Percentiles rank a stretch among this genome's conserved stretches.
Evolutionary conservation across 1,140 invertebrate species (phyloP).

Genomic region (Drosophila orena): DNA sequence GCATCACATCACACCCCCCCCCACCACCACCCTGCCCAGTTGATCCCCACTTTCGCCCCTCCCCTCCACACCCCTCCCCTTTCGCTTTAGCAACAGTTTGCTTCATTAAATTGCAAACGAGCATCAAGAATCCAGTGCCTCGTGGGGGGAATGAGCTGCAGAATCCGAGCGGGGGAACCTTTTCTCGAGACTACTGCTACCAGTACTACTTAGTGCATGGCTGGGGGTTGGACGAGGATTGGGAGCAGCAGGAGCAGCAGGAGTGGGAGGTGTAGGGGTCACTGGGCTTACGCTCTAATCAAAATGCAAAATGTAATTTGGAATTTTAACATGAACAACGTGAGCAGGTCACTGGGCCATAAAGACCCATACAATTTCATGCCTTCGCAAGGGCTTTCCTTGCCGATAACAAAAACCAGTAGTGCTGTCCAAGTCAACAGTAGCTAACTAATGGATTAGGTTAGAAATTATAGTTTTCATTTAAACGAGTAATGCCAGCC

Average conservation of each 20-base stretch:
- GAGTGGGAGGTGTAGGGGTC: not conserved
- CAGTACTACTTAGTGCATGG: not conserved
- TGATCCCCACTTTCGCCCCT: not conserved
- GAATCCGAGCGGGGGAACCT: not conserved
- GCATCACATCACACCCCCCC: not conserved
- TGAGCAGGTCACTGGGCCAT: constrained; percentile 51
- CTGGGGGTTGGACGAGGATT: not conserved
- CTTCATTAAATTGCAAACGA: constrained; percentile 62
- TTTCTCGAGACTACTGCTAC: not conserved
- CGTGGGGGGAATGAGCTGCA: constrained; percentile 2
- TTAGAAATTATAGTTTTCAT: not conserved
- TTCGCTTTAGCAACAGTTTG: constrained; percentile 50
- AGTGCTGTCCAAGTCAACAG: not conserved
- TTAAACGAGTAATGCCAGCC: not conserved
- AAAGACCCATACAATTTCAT: constrained; percentile 62
- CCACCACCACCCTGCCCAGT: not conserved
- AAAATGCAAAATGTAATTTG: constrained; percentile 69
- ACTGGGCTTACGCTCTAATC: constrained; percentile 57
- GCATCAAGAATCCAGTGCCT: constrained; percentile 39
- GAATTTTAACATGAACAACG: constrained; percentile 41
- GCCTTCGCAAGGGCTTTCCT: constrained; percentile 12
- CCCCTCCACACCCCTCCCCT: not conserved
- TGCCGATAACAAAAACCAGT: not conserved
- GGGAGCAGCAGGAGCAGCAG: not conserved
- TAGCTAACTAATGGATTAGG: too few species aligned